Evolutionary conservation across 2,888 invertebrate genomes (phyloP).

Genomic region (Chymomyza fuscimana): DNA sequence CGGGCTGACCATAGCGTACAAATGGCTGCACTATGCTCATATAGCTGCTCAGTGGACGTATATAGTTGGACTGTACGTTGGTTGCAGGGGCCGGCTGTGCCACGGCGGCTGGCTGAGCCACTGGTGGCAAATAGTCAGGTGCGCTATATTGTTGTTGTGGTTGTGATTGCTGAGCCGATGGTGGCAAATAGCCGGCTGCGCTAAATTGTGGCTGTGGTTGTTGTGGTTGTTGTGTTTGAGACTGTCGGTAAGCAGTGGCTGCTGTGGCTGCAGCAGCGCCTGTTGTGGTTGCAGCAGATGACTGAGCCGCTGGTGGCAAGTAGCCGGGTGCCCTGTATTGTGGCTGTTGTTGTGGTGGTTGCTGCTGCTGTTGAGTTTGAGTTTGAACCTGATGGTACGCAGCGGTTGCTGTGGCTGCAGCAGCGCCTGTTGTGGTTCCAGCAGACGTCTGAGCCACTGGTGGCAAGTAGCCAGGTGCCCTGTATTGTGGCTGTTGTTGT

Average conservation of each 20-base stretch:
- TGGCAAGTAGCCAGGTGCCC: conserved; percentile 12
- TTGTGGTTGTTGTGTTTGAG: conserved; percentile 30
- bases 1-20: conserved; percentile 64
- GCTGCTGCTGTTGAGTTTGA: conserved; percentile 17
- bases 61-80: conserved; percentile 46
- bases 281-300: conserved; percentile 11
- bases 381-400: conserved; percentile 15
- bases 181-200: conserved; percentile 32
- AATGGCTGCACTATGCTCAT: conserved; percentile 69
- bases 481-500: background rate
- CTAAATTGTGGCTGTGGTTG: conserved; percentile 24
- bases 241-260: conserved; percentile 11
- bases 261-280: conserved; percentile 12
- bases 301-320: conserved; percentile 20
- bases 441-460: conserved; percentile 27
- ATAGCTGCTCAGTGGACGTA: conserved; percentile 68
- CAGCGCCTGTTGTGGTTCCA: conserved; percentile 35
- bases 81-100: conserved; percentile 12
- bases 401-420: conserved; percentile 25
- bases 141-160: conserved; percentile 31
- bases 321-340: conserved; percentile 29
- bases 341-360: conserved; percentile 25
- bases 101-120: background rate
- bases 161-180: conserved; percentile 21
- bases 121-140: conserved; percentile 31